Base-by-base conservation (phyloP, 2,797 vertebrate species). In the Tolypeutes matacus region DNA sequence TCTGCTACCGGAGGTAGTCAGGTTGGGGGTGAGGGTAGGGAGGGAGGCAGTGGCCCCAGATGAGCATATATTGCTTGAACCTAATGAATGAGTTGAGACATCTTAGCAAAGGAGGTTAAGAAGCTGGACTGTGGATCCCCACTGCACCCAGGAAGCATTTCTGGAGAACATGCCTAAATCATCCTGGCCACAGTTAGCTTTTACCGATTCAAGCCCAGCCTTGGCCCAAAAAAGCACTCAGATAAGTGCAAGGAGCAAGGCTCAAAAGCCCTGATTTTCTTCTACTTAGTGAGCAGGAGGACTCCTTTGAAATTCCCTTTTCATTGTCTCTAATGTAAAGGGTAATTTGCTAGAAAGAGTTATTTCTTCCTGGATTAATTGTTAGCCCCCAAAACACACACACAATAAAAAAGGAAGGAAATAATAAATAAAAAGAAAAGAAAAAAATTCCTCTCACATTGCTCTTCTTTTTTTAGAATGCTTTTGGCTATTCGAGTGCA, bases 1-100 rank as follows among this genome's bases (percentile, higher is more conserved):
- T 65, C 42, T 15, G 84, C 31, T 83, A 10, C 25, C 18, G 7
- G 17, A 23, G 80, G 34, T 23, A 4, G 7, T 76, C 60, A 36
- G 15, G 49, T 1, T 53, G 58, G 46, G 42, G 9, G 0, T n/a
- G 23, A 7, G 9, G 29, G 2, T 9, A 9, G 75, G 36, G 21
- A 64, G 58, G 42, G 72, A 36, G 56, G 56, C 36, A 11, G 67
- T 17, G 18, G 12, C 53, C 17, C 53, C 53, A 56, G 39, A 1
- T 12, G 46, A 65, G 56, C 36, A 31, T 20, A 53, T 3, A 2
- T 14, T 18, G 21, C 67, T 36, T 62, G 67, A 36, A 31, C 36
- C 56, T 15, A 13, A 49, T 36, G 78, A 39, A 36, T 21, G n/a
- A 49, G 31, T 60, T 23, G 21, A 46, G 42, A 27, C 17, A 29